Conservation (phyloP, 1,140 invertebrate genomes). For the Eupristina koningsbergeri region DNA sequence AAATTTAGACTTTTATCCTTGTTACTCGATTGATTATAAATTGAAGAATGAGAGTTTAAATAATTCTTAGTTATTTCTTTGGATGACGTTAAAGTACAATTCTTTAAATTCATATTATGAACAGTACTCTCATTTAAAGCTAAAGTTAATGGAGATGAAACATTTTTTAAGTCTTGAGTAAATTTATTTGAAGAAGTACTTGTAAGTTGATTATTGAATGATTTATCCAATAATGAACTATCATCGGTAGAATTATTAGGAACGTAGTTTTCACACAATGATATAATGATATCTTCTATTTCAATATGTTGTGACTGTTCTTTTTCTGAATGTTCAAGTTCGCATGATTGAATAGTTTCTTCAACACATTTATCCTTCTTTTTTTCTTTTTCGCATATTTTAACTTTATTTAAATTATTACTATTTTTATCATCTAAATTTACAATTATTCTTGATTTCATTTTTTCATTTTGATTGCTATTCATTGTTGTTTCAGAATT, state of each 20-base stretch:
- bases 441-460: neutral
- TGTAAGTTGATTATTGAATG: neutral
- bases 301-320: neutral
- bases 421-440: neutral
- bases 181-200: neutral
- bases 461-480: neutral
- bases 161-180: neutral
- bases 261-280: slow-evolving; percentile 1
- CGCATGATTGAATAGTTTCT: neutral
- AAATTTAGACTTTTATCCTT: neutral
- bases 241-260: neutral
- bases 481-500: neutral
- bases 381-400: neutral
- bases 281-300: neutral
- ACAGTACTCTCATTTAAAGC: neutral
- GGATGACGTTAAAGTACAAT: neutral
- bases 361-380: neutral
- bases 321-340: neutral
- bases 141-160: neutral
- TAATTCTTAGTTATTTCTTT: neutral
- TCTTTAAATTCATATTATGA: neutral
- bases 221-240: neutral
- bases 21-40: neutral
- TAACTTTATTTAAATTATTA: neutral
- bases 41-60: neutral